phyloP scores from a whole-genome alignment of 2,888 invertebrate species.

The Andrena marginata region DNA sequence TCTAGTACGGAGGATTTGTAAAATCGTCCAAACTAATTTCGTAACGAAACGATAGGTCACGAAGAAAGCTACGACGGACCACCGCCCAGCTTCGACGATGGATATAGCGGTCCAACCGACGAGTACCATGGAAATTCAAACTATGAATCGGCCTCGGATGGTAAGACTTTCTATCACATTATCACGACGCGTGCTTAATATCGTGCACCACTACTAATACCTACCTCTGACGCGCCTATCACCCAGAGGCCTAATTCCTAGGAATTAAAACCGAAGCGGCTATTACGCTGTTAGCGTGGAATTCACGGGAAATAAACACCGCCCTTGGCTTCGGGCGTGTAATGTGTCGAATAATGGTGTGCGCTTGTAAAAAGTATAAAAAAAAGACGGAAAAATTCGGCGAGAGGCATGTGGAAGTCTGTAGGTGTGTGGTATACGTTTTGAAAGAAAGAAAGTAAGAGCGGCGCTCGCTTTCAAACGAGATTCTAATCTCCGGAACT shows the following conservation, averaged over 20 bases:
- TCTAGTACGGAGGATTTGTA: neutral
- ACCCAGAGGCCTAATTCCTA: neutral
- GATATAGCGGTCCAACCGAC: constrained; percentile 61
- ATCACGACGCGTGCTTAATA: neutral
- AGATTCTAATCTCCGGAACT: constrained; percentile 50
- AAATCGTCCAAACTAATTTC: constrained; percentile 11
- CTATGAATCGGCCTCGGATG: constrained; percentile 72
- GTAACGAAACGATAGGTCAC: constrained; percentile 59
- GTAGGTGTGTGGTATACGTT: constrained; percentile 14
- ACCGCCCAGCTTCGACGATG: constrained; percentile 76
- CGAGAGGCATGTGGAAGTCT: constrained; percentile 11
- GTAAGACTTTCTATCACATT: constrained; percentile 65
- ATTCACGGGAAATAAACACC: constrained; percentile 8
- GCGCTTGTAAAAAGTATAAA: neutral
- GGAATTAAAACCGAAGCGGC: neutral
- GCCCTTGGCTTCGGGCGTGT: neutral
- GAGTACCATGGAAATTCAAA: constrained; percentile 62
- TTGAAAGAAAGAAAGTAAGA: constrained; percentile 51
- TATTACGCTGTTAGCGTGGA: constrained; percentile 20
- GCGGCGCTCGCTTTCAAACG: constrained; percentile 42
- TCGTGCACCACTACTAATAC: neutral
- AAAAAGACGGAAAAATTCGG: constrained; percentile 14
- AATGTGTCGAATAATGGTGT: neutral
- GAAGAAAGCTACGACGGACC: constrained; percentile 75
- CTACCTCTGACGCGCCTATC: neutral